Conservation (phyloP, 1,140 invertebrate species). For the Chironomus tepperi region DNA sequence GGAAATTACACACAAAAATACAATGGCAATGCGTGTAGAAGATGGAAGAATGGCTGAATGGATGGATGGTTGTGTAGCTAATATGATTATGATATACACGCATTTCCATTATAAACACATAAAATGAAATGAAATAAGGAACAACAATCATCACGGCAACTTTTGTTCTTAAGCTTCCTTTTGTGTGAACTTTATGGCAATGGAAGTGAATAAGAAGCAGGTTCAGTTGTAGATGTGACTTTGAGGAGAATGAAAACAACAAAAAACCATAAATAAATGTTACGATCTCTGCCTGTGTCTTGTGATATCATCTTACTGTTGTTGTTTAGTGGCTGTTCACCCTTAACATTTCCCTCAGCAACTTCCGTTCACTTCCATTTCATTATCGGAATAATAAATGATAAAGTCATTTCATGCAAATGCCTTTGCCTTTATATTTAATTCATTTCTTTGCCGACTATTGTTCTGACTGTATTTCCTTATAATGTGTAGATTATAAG, state of each 20-base stretch:
- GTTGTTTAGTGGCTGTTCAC: background rate
- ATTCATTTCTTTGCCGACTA: no score
- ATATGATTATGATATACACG: constrained; percentile 23
- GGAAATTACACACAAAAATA: background rate
- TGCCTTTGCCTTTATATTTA: no score
- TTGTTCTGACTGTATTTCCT: no score
- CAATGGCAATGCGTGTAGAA: background rate
- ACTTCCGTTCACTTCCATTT: background rate
- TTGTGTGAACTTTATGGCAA: no score
- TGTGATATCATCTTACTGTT: background rate
- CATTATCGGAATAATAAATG: background rate
- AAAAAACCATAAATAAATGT: constrained; percentile 18
- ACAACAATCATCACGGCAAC: constrained; percentile 4
- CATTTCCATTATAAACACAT: constrained; percentile 19
- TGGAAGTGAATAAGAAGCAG: background rate
- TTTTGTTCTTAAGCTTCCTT: background rate
- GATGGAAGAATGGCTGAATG: background rate
- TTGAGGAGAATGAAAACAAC: background rate
- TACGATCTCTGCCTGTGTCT: background rate
- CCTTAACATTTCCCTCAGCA: background rate
- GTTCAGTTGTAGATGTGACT: background rate
- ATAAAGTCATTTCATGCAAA: no score
- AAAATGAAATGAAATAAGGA: background rate
- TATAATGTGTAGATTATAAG: no score
- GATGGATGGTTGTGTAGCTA: constrained; percentile 16